These are phyloP conservation scores for Amniataba percoides DNA, from an alignment of 2,797 vertebrate species.

Conservation along the genomic window DNA sequence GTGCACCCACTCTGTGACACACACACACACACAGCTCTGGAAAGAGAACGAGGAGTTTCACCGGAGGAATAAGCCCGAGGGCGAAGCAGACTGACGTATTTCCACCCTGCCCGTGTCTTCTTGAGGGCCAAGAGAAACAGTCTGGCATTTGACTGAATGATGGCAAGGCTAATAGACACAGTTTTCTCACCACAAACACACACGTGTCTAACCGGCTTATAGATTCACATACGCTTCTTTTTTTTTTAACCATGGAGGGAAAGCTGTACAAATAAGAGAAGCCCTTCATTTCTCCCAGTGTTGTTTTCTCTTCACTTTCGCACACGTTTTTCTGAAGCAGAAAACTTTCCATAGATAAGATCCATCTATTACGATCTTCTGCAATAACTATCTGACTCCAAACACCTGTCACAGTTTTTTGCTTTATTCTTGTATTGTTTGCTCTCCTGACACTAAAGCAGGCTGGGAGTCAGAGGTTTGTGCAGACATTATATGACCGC, in stretches of 20 bases:
- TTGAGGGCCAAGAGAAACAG: slow-evolving; percentile 81
- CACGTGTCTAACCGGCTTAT: slow-evolving; percentile 7
- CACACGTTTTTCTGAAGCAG: neutral
- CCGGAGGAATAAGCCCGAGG: slow-evolving; percentile 57
- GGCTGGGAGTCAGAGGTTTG: neutral
- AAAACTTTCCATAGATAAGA: slow-evolving; percentile 18
- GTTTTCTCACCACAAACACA: slow-evolving; percentile 54
- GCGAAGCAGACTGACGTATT: slow-evolving; percentile 62
- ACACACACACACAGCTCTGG: slow-evolving; percentile 20
- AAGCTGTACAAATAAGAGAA: slow-evolving; percentile 19
- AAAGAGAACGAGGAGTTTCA: slow-evolving; percentile 54
- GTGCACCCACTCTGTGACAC: slow-evolving; percentile 15
- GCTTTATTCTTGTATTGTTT: slow-evolving; percentile 19
- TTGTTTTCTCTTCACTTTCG: slow-evolving; percentile 8
- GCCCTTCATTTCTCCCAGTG: slow-evolving; percentile 6
- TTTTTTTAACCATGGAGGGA: slow-evolving; percentile 29
- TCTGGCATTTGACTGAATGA: slow-evolving; percentile 78
- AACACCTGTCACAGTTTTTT: slow-evolving; percentile 21
- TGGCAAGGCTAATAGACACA: slow-evolving; percentile 58
- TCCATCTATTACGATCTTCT: slow-evolving; percentile 16
- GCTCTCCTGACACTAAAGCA: slow-evolving; percentile 7
- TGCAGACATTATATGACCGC: neutral
- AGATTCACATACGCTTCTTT: slow-evolving; percentile 19
- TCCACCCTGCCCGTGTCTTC: slow-evolving; percentile 63
- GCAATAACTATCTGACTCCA: neutral